Evolutionary conservation across 2,888 invertebrate genomes (phyloP).

Genomic region (Drosophila demipolita): DNA sequence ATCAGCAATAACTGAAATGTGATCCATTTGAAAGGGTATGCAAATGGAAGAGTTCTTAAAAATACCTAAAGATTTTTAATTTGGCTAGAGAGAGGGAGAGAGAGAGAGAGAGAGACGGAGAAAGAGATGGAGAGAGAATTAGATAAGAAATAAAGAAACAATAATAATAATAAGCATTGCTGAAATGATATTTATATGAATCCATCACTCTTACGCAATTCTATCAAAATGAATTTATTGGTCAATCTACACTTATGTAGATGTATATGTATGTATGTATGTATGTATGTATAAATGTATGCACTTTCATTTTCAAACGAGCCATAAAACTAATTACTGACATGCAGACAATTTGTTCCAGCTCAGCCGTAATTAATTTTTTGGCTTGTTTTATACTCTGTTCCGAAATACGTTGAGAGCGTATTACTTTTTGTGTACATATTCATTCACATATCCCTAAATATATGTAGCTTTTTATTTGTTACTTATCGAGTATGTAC

Average conservation of each 20-base stretch:
- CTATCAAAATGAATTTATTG: conserved; percentile 3
- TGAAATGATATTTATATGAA: conserved; percentile 14
- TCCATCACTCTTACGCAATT: conserved; percentile 18
- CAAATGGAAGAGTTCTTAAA: not conserved
- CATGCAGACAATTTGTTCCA: conserved; percentile 10
- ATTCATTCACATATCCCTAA: not conserved
- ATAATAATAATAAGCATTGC: not conserved
- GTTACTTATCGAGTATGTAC: not conserved
- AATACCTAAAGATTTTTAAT: not conserved
- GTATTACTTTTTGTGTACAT: not conserved
- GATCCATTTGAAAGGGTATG: conserved; percentile 9
- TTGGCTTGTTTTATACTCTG: not conserved
- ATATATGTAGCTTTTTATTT: not conserved
- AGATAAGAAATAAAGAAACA: not conserved
- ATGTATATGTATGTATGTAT: not conserved
- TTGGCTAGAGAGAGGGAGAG: not conserved
- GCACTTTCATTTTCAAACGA: conserved; percentile 22
- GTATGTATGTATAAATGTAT: not conserved
- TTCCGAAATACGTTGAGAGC: not conserved
- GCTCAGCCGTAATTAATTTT: conserved; percentile 14
- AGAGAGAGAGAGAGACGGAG: not conserved
- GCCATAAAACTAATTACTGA: conserved; percentile 5
- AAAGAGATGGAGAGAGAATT: conserved; percentile 3
- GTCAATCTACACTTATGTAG: conserved; percentile 6
- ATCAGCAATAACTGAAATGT: not conserved